A percentile compares a stretch with the other conserved stretches of the same genome.
Conservation (phyloP, 2,797 vertebrate genomes). For the Champsocephalus esox region DNA sequence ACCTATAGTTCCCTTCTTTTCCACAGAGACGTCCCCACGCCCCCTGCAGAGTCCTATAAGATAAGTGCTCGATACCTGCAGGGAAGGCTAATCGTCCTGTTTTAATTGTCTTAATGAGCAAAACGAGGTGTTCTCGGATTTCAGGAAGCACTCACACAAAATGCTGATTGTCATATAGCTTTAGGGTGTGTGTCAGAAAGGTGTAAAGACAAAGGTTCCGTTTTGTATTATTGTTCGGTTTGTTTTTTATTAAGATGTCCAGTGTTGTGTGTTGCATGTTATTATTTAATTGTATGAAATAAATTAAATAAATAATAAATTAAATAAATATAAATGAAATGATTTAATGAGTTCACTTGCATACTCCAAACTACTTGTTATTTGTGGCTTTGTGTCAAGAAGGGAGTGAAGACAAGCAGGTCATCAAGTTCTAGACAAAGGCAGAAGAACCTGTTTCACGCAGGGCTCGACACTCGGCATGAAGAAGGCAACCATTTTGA, state of each 20-base stretch:
- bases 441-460: not conserved
- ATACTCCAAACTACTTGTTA: constrained; percentile 7
- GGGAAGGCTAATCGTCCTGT: constrained; percentile 27
- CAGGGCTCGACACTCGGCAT: too few relatives aligned
- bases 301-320: too few relatives aligned
- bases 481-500: too few relatives aligned
- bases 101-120: constrained; percentile 55
- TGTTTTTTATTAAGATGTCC: too few relatives aligned
- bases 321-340: too few relatives aligned
- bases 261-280: too few relatives aligned
- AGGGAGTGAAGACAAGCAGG: not conserved
- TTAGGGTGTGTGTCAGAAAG: too few relatives aligned
- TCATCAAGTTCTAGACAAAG: not conserved
- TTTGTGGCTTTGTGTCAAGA: not conserved
- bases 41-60: constrained; percentile 18
- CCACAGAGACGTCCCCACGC: not conserved
- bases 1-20: not conserved
- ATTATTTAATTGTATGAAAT: too few relatives aligned
- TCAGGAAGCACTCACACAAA: constrained; percentile 22
- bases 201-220: too few relatives aligned
- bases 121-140: constrained; percentile 6
- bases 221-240: too few relatives aligned
- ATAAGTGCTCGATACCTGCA: constrained; percentile 23
- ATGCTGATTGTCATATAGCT: constrained; percentile 9
- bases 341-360: too few relatives aligned